phyloP scores from a whole-genome alignment of 1,140 invertebrate species.

The Sesamia nonagrioides region DNA sequence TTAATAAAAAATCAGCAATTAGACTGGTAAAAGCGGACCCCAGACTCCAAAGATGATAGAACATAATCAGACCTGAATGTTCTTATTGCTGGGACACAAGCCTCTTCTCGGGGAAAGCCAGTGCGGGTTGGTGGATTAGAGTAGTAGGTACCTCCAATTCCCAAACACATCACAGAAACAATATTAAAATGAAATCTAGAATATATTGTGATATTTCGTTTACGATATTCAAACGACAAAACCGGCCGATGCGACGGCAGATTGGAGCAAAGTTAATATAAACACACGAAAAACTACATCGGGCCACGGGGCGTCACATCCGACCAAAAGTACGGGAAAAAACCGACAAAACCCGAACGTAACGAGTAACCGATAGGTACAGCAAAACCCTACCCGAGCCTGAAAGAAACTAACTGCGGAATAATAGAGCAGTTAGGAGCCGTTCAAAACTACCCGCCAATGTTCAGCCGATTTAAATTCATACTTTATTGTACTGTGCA shows the following conservation, averaged over 20 bases:
- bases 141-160: too few relatives aligned
- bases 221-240: not conserved
- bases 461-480: slow-evolving; percentile 46
- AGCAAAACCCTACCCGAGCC: slow-evolving; percentile 57
- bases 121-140: too few relatives aligned
- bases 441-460: slow-evolving; percentile 43
- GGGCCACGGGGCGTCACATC: slow-evolving; percentile 22
- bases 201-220: not conserved
- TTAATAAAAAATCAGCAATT: too few relatives aligned
- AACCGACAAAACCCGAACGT: slow-evolving; percentile 51
- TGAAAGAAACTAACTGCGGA: slow-evolving; percentile 65
- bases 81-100: too few relatives aligned
- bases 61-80: too few relatives aligned
- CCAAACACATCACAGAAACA: not conserved
- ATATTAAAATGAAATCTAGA: not conserved
- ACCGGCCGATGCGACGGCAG: not conserved
- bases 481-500: slow-evolving; percentile 26
- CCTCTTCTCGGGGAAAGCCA: too few relatives aligned
- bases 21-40: too few relatives aligned
- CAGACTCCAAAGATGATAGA: too few relatives aligned
- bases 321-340: slow-evolving; percentile 54
- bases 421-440: slow-evolving; percentile 60
- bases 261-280: slow-evolving; percentile 28
- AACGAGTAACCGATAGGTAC: slow-evolving; percentile 65
- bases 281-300: slow-evolving; percentile 20